Conservation (phyloP, 2,888 invertebrate species). For the Aphrophora alni region DNA sequence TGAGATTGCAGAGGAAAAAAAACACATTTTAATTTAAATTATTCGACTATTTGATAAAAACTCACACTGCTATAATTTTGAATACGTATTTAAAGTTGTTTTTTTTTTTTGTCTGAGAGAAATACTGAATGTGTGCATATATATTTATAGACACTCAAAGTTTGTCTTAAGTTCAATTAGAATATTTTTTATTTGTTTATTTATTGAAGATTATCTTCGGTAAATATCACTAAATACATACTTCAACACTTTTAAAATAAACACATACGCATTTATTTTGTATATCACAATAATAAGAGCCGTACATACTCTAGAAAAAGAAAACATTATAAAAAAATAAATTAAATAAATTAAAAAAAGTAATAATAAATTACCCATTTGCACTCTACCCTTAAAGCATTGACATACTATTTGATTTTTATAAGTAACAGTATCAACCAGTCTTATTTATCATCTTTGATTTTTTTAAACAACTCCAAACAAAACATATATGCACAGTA, state of each 20-base stretch:
- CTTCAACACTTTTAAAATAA: conserved; percentile 24
- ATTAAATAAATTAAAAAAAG: conserved; percentile 6
- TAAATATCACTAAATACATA: background rate
- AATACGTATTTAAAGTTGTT: background rate
- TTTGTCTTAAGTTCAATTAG: conserved; percentile 18
- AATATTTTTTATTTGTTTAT: conserved; percentile 12
- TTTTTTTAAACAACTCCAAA: conserved; percentile 46
- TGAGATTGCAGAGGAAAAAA: background rate
- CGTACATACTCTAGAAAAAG: conserved; percentile 38
- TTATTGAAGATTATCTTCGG: conserved; percentile 12
- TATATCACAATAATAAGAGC: conserved; percentile 27
- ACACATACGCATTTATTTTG: conserved; percentile 18
- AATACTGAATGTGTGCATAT: conserved; percentile 20
- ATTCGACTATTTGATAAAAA: conserved; percentile 3
- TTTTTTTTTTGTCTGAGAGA: background rate
- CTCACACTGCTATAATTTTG: conserved; percentile 20
- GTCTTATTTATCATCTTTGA: conserved; percentile 50
- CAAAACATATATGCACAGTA: conserved; percentile 39
- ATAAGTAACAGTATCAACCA: conserved; percentile 50
- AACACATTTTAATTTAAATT: conserved; percentile 13
- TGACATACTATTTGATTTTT: conserved; percentile 47
- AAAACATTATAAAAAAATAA: conserved; percentile 25
- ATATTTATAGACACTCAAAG: conserved; percentile 23
- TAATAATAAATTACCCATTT: conserved; percentile 4
- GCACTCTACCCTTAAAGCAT: conserved; percentile 10